Percentiles rank a stretch among this genome's conserved stretches.
phyloP scores from a whole-genome alignment of 2,797 vertebrate genomes.

The Eidolon dupreanum region DNA sequence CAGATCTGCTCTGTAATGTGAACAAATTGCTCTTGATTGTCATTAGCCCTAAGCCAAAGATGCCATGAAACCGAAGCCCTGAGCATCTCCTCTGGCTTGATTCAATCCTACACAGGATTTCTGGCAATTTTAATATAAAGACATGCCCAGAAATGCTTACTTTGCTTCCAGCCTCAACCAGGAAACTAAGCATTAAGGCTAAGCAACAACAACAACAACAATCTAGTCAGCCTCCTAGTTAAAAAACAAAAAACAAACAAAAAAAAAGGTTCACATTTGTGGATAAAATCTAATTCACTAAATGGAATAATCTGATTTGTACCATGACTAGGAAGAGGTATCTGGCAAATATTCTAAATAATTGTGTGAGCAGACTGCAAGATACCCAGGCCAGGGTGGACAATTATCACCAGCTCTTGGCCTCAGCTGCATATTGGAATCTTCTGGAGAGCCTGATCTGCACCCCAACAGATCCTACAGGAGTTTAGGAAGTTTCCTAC shows the following conservation, averaged over 20 bases:
- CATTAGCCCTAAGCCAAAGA: not conserved
- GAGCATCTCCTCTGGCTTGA: not conserved
- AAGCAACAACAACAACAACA: not conserved
- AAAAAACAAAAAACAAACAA: not conserved
- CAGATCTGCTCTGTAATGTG: not conserved
- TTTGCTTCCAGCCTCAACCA: not conserved
- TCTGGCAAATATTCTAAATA: constrained; percentile 23
- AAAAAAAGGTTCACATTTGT: not conserved
- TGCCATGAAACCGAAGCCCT: not conserved
- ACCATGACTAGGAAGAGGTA: not conserved
- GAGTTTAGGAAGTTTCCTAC: not conserved
- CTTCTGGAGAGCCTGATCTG: not conserved
- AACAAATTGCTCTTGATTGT: not conserved
- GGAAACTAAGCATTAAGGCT: not conserved
- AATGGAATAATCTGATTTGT: constrained; percentile 17
- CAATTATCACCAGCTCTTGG: not conserved
- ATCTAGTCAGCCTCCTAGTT: not conserved
- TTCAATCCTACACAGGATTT: not conserved
- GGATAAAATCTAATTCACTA: not conserved
- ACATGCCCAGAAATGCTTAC: not conserved
- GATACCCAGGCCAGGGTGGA: not conserved
- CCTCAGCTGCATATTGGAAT: rapidly evolving
- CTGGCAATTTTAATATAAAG: not conserved
- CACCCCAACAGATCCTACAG: not conserved
- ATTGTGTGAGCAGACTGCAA: not conserved